These are phyloP conservation scores for Macrotus californicus DNA, from an alignment of 2,113 vertebrate genomes.

Conservation along the genomic window DNA sequence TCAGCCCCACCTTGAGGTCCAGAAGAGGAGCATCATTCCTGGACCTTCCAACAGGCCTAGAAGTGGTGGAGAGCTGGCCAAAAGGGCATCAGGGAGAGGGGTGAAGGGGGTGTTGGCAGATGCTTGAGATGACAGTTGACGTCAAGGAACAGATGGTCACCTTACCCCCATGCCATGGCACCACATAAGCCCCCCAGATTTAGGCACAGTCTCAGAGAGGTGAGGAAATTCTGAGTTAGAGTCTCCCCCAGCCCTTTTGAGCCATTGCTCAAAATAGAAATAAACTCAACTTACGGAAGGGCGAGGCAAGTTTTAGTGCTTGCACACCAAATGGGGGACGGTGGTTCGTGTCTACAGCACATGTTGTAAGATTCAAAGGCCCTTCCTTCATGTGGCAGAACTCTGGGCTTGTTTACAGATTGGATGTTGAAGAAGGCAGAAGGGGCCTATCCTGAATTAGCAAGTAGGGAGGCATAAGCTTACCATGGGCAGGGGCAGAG, in stretches of 20 bases:
- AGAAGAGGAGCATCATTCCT: background rate
- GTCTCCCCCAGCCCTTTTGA: background rate
- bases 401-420: background rate
- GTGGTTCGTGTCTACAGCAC: accelerated
- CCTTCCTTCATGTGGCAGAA: background rate
- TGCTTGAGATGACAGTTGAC: background rate
- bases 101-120: background rate
- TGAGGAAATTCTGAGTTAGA: background rate
- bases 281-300: background rate
- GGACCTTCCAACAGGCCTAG: background rate
- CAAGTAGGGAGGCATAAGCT: background rate
- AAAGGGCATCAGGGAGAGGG: background rate
- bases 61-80: too few relatives aligned
- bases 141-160: background rate
- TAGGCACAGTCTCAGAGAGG: background rate
- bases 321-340: accelerated
- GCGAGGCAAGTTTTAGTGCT: background rate
- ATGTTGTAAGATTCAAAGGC: background rate
- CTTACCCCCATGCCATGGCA: too few relatives aligned
- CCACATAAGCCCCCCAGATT: background rate
- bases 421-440: background rate
- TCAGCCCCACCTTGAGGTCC: background rate
- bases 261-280: background rate
- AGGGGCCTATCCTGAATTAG: background rate
- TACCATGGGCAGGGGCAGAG: background rate